Evolutionary conservation across 2,113 vertebrate species (phyloP), one percentile per base, ranked within the genome.

Genomic region (Dicaeum eximium): DNA sequence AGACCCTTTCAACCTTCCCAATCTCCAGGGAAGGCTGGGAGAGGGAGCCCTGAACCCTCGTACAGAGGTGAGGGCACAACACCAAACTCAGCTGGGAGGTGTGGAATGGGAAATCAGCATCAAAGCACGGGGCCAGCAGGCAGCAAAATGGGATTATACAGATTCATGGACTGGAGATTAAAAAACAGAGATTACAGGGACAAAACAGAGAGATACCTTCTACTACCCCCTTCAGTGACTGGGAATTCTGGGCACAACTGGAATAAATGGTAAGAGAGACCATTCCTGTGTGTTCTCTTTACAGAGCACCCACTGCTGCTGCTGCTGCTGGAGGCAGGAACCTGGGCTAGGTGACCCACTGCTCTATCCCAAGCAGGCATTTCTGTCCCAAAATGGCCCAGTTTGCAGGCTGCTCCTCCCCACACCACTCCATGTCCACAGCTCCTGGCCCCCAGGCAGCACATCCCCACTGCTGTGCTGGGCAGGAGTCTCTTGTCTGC

Each of bases 341-440:
- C 22, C 22, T 25, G 47, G 7, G 11, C n/a, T 44, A 21, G 24
- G 35, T 15, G 40, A 57, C 33, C 8, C 53, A 4, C n/a, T 44
- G n/a, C 8, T 31, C 27, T 67, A 48, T 15, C 44, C 71, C 70
- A 71, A 3, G 0, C 6, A 38, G 37, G 27, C 15, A 61, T 40
- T 93, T 51, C 23, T 50, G 54, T 24, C 42, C 42, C 64, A 73
- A 20, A 37, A 37, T 2, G 4, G 19, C 15, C 30, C 25, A 19
- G 31, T 11, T 38, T 64, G 9, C 28, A 48, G 69, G 31, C 42
- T 74, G 56, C 37, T 70, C 40, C 64, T 69, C 37, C 23, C 37
- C 77, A 51, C 3, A 1, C 15, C 30, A 8, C 27, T 4, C 38
- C 24, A 24, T 4, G 12, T 5, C 35, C 42, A 27, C 1, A 2